Evolutionary conservation across 2,888 invertebrate species (phyloP), one percentile per base, ranked within the genome.

Genomic region (Agrochola macilenta): DNA sequence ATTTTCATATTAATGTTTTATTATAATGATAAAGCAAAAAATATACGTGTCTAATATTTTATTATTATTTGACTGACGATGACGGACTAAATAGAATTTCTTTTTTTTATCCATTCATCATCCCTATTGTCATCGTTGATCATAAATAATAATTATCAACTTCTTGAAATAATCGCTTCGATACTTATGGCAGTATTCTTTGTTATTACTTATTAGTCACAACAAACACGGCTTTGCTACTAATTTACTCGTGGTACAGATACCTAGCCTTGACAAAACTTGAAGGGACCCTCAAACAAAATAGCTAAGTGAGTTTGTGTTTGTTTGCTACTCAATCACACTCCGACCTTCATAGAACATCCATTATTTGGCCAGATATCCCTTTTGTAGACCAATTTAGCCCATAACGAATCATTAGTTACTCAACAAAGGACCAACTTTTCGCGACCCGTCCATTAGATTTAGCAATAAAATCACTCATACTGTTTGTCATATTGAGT

Each of bases 391-490:
- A 61, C 60, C 69, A 76, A 69, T 76, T 30, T 35, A 35, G 66
- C 26, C 79, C 74, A 79, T 61, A 71, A 68, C 39, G 46, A 71
- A 76, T 86, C 76, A 86, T 86, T 74, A 83, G 66, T 83, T 69
- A 66, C 74, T 30, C n/a, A 49, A 75, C 60, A 71, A 82, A 69
- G 58, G 17, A 12, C 60, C 46, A 84, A 84, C 74, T 84, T 43
- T 86, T 79, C 14, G 54, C 30, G 78, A 49, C 39, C 46, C 63
- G 84, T 86, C 83, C 84, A 86, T 87, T 87, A 79, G 39, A 71
- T 64, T 60, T 30, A 74, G 81, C 86, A 73, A 89, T 90, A 90
- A 90, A 89, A 89, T 85, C 86, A 68, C 58, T 72, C 80, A 81
- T 79, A 88, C 68, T 71, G 77, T 79, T 89, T 90, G 85, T 89